Base-by-base conservation (phyloP, 1,140 invertebrate genomes). In the Physella acuta region DNA sequence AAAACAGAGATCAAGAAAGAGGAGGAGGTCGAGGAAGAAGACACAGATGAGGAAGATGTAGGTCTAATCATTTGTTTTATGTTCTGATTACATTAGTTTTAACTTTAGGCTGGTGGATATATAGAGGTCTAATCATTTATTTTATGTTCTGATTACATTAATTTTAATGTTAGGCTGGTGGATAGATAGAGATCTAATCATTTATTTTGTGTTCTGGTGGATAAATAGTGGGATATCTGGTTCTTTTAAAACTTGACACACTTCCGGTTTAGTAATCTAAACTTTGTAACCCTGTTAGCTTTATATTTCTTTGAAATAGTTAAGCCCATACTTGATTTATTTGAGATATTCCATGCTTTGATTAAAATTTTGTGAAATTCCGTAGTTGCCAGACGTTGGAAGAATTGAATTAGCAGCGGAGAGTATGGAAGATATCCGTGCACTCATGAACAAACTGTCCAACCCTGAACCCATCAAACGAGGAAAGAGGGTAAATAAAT, bases 401-500 rank as follows among this genome's bases (percentile, higher is more conserved):
- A 2, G 30, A 17, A 67, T 67, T 39, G 65, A 67, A 24, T 31
- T 67, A n/a, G 65, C 58, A 14, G 65, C 65, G 3, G 65, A 67
- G 37, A 67, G 53, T 24, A 67, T 67, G 65, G 65, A 67, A 24
- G 65, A 58, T 2, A 67, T 67, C 34, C 34, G 53, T 4, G 17
- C 34, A 5, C 65, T 67, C 24, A 67, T 67, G 33, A 56, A 58
- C 36, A 67, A 58, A 30, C 34, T 67, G 4, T 67, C 65, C 3
- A 67, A 67, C 31, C 65, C 65, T 58, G 65, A 67, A 58, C 65
- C 65, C 20, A 67, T 71, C 8, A 71, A 59, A 5, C 66, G 67
- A 61, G 74, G 77, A 26, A 79, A 78, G 56, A 75, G 74, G 72
- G 56, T 68, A 52, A 73, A 71, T 63, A 2, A 5, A 26, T 63